These are phyloP conservation scores for Labia minor DNA, from an alignment of 2,888 invertebrate species.

Conservation along the genomic window DNA sequence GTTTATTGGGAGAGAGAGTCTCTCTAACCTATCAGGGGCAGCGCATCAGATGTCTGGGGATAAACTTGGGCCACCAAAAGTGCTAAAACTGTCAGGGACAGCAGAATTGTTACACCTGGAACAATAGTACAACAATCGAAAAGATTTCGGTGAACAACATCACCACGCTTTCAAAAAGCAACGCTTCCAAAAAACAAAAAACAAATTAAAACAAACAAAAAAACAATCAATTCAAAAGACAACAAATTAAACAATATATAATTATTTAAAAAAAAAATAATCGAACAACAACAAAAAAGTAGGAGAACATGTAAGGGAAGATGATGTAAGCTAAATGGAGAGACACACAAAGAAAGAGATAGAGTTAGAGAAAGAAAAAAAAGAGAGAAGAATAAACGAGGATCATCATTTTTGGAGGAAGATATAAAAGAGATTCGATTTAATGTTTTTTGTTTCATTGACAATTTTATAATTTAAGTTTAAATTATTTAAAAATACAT, in stretches of 20 bases:
- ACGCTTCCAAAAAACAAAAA: slow-evolving; percentile 16
- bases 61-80: slow-evolving; percentile 98
- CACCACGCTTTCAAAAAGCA: slow-evolving; percentile 20
- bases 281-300: neutral
- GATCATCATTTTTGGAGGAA: slow-evolving; percentile 23
- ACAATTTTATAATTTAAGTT: no score
- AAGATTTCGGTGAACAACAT: slow-evolving; percentile 22
- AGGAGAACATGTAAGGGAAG: slow-evolving; percentile 15
- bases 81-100: slow-evolving; percentile 98
- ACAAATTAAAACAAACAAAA: slow-evolving; percentile 17
- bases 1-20: no score
- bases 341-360: slow-evolving; percentile 15
- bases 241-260: neutral
- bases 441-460: no score
- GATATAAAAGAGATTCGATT: slow-evolving; percentile 1
- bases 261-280: no score
- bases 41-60: slow-evolving; percentile 98
- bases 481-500: no score
- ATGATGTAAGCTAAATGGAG: neutral
- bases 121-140: slow-evolving; percentile 27
- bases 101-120: slow-evolving; percentile 95
- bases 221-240: neutral
- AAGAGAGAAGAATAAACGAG: slow-evolving; percentile 9
- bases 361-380: slow-evolving; percentile 19
- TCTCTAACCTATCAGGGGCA: slow-evolving; percentile 87